Conservation (phyloP, 2,888 invertebrate genomes). For the Salpingus planirostris region DNA sequence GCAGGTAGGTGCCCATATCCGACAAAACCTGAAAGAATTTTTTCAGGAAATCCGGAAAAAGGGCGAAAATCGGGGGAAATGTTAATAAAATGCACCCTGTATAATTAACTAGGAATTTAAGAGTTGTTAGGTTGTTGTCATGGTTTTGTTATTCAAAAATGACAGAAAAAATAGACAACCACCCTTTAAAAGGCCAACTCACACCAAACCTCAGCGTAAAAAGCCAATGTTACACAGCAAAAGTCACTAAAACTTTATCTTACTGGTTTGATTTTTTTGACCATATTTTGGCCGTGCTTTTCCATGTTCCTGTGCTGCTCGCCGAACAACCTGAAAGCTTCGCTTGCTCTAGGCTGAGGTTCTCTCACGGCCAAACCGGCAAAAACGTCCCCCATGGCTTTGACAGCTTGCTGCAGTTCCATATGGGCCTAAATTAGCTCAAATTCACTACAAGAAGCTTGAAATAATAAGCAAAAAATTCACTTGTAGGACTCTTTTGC, state of each 20-base stretch:
- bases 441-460: not conserved
- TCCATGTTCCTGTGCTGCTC: conserved; percentile 91
- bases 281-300: conserved; percentile 78
- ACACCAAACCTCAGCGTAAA: too few species aligned
- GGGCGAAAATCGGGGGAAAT: not conserved
- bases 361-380: conserved; percentile 91
- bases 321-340: conserved; percentile 90
- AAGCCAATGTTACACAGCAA: too few species aligned
- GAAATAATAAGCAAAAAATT: not conserved
- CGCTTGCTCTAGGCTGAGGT: conserved; percentile 89
- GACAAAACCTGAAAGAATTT: conserved; percentile 61
- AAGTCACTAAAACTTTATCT: too few species aligned
- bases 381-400: conserved; percentile 91
- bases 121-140: too few species aligned
- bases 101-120: too few species aligned
- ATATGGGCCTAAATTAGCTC: conserved; percentile 59
- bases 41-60: not conserved
- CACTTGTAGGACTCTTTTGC: conserved; percentile 66
- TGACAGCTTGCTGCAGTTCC: conserved; percentile 80
- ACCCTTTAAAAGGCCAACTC: too few species aligned
- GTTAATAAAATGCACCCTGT: not conserved
- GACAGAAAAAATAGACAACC: too few species aligned
- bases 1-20: conserved; percentile 92
- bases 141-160: not conserved
- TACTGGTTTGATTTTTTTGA: conserved; percentile 87